Evolutionary conservation across 2,113 vertebrate genomes (phyloP).

Genomic region (Gnathonemus echidnorhynchus): DNA sequence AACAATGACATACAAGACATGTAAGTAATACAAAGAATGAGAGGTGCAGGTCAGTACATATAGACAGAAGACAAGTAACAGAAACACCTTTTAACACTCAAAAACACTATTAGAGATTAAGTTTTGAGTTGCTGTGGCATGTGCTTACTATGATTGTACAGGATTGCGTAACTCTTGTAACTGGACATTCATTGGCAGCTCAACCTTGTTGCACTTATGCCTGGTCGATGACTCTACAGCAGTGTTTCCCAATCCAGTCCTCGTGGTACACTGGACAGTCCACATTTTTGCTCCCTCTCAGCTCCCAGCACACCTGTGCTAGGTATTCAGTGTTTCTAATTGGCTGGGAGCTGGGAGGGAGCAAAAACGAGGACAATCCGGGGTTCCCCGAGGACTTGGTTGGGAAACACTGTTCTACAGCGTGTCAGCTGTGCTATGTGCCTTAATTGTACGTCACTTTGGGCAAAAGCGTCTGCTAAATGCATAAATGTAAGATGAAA

Average conservation of each 20-base stretch:
- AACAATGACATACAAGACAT: neutral
- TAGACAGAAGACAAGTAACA: neutral
- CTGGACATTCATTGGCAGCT: neutral
- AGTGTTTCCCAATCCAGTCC: neutral
- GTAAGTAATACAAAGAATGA: neutral
- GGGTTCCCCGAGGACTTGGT: no score
- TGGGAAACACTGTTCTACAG: neutral
- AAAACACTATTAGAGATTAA: neutral
- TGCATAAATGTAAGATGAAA: neutral
- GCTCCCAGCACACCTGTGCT: no score
- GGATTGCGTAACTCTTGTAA: neutral
- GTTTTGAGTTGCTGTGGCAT: neutral
- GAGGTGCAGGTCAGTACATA: neutral
- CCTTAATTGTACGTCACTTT: neutral
- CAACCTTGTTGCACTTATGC: neutral
- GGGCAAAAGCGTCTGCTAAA: neutral
- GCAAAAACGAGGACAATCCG: no score
- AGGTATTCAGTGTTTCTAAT: no score
- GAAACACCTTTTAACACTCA: no score
- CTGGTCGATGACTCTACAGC: neutral
- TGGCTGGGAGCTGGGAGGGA: no score
- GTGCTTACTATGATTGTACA: neutral
- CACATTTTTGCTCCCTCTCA: no score
- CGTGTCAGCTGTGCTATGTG: neutral
- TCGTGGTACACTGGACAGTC: no score